These are phyloP conservation scores for Brachypalpus laphriformis DNA, from an alignment of 2,888 invertebrate genomes.

Conservation along the genomic window DNA sequence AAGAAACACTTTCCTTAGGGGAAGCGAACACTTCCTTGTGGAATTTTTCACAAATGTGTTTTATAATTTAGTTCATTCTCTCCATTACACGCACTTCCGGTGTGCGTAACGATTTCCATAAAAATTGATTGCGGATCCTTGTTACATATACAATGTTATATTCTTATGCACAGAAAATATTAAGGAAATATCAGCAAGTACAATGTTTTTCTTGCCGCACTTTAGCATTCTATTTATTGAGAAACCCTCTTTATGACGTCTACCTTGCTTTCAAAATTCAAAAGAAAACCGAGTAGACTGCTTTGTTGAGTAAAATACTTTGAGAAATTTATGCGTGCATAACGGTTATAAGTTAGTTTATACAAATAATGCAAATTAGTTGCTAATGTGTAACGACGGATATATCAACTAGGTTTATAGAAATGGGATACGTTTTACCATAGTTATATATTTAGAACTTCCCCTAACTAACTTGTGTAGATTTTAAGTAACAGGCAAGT, in stretches of 20 bases:
- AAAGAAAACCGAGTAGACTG: not conserved
- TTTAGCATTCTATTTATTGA: slow-evolving; percentile 13
- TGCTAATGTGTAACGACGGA: slow-evolving; percentile 49
- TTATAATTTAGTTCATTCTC: slow-evolving; percentile 66
- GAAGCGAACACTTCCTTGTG: slow-evolving; percentile 56
- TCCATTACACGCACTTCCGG: slow-evolving; percentile 72
- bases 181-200: slow-evolving; percentile 18
- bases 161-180: not conserved
- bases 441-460: not conserved
- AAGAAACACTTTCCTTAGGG: slow-evolving; percentile 38
- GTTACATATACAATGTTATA: slow-evolving; percentile 4
- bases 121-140: slow-evolving; percentile 50
- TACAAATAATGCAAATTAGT: slow-evolving; percentile 56
- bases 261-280: not conserved
- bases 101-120: slow-evolving; percentile 64
- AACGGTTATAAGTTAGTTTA: slow-evolving; percentile 33
- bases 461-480: too few species aligned
- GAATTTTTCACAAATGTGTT: slow-evolving; percentile 64
- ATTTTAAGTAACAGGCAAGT: too few species aligned
- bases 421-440: not conserved
- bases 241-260: not conserved
- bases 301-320: slow-evolving; percentile 12
- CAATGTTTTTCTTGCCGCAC: slow-evolving; percentile 9
- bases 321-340: slow-evolving; percentile 25
- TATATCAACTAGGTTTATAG: slow-evolving; percentile 27